Conservation (phyloP, 1,140 invertebrate genomes). For the Holotrichia oblita region DNA sequence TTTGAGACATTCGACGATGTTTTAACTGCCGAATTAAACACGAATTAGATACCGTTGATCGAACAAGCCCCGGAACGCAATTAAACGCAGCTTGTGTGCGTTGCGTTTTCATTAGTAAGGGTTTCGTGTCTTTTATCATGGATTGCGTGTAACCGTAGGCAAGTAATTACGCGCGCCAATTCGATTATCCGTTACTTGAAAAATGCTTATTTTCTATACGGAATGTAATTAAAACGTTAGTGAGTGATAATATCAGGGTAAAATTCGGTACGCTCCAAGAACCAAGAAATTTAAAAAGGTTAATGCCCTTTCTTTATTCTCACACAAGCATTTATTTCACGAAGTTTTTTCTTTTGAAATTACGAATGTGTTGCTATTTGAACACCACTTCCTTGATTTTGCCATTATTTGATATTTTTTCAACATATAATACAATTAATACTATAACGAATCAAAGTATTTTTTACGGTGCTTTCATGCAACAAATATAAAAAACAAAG, state of each 20-base stretch:
- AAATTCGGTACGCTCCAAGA: neutral
- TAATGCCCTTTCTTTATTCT: neutral
- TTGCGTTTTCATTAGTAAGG: neutral
- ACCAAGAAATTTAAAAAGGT: neutral
- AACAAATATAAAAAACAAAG: no score
- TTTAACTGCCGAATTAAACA: conserved; percentile 13
- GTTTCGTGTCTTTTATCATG: neutral
- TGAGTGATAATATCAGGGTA: neutral
- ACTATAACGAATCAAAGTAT: no score
- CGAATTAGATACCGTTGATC: conserved; percentile 12
- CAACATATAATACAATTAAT: no score
- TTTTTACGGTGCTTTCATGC: no score
- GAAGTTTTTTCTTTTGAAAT: neutral
- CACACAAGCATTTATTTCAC: neutral
- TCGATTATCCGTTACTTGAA: neutral
- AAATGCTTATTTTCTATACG: neutral
- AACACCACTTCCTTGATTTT: no score
- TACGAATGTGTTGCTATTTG: no score
- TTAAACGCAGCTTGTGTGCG: conserved; percentile 5
- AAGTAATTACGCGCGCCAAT: neutral
- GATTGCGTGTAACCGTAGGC: neutral
- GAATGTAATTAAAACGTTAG: conserved; percentile 6
- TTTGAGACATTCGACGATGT: conserved; percentile 1
- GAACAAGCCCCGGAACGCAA: neutral
- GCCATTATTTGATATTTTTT: no score